A percentile compares a stretch with the other conserved stretches of the same genome.
Conservation (phyloP, 2,113 vertebrate species). For the Macaca nemestrina region DNA sequence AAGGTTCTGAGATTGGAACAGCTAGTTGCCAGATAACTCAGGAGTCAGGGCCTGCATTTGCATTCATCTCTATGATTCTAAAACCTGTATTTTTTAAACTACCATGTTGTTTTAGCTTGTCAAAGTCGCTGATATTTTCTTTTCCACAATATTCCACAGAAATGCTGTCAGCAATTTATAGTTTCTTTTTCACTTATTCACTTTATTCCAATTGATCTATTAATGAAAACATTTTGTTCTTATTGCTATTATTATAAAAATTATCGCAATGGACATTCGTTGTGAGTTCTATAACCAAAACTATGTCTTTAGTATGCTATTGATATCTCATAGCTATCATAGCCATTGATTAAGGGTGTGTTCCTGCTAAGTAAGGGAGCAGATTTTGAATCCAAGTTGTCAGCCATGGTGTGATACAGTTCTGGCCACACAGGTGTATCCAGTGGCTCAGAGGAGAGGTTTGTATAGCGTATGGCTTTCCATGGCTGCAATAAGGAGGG, state of each 20-base stretch:
- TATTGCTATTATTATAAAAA: neutral
- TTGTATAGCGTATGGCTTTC: neutral
- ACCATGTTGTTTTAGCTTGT: neutral
- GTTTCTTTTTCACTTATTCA: neutral
- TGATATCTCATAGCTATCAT: neutral
- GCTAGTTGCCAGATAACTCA: neutral
- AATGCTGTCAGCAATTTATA: neutral
- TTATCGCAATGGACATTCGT: neutral
- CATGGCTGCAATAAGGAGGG: neutral
- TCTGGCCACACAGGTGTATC: neutral
- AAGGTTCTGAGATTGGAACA: neutral
- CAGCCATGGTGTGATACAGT: neutral
- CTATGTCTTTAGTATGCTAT: neutral
- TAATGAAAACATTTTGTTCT: constrained; percentile 16
- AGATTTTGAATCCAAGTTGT: neutral
- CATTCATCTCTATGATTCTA: neutral
- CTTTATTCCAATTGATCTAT: neutral
- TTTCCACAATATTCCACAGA: neutral
- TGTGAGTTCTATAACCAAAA: neutral
- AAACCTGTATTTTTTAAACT: neutral
- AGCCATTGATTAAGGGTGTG: neutral
- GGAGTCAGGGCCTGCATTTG: neutral
- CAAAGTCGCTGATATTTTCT: neutral
- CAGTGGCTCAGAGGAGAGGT: neutral
- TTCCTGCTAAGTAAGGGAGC: neutral